A percentile compares a stretch with the other conserved stretches of the same genome.
These are phyloP conservation scores for Oxytorus armatus DNA, from an alignment of 2,888 invertebrate species.

Conservation along the genomic window DNA sequence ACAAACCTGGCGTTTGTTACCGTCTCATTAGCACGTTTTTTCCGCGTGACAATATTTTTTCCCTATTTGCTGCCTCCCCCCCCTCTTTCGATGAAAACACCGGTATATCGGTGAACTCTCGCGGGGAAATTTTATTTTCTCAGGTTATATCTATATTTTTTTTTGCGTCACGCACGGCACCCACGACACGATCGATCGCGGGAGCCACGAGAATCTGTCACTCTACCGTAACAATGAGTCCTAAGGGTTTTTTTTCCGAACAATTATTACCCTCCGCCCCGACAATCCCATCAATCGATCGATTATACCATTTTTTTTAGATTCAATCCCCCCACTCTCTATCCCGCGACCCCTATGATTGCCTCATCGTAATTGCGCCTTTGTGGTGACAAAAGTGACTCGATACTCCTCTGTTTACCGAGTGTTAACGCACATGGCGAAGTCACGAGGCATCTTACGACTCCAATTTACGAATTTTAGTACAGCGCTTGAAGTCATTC, in stretches of 20 bases:
- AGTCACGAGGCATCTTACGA: slow-evolving; percentile 54
- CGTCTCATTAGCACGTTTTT: neutral
- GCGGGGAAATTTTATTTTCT: slow-evolving; percentile 42
- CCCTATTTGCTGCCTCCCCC: neutral
- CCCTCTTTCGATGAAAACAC: slow-evolving; percentile 30
- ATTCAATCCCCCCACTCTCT: too few species aligned
- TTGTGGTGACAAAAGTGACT: neutral
- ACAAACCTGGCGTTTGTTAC: neutral
- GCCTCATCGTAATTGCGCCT: too few species aligned
- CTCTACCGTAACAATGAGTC: slow-evolving; percentile 60
- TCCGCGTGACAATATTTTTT: slow-evolving; percentile 2
- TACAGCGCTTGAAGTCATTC: neutral
- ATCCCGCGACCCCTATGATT: too few species aligned
- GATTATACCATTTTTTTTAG: neutral
- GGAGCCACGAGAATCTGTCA: slow-evolving; percentile 67
- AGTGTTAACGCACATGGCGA: slow-evolving; percentile 57
- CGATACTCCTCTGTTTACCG: slow-evolving; percentile 18
- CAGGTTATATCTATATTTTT: slow-evolving; percentile 57
- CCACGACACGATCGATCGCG: slow-evolving; percentile 66
- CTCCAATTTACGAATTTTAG: slow-evolving; percentile 30
- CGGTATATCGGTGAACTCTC: slow-evolving; percentile 31
- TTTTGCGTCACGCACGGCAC: slow-evolving; percentile 62
- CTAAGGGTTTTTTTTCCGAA: slow-evolving; percentile 41
- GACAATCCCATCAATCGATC: slow-evolving; percentile 15
- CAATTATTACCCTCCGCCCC: slow-evolving; percentile 8